These are phyloP conservation scores for Hycleus phaleratus DNA, from an alignment of 1,140 invertebrate species.

Conservation along the genomic window DNA sequence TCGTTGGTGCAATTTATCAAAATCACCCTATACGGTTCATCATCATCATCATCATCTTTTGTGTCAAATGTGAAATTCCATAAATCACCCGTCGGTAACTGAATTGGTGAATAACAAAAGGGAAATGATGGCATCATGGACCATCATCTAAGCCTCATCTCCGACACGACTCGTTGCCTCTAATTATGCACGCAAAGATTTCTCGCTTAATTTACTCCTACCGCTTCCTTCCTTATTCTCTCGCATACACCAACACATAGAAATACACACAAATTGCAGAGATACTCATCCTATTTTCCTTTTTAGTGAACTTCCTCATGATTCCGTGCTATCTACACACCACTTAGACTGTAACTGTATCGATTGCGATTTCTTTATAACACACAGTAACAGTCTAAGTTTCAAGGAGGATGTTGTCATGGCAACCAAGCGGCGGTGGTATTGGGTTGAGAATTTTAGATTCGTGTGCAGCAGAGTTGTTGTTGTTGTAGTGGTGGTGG, in stretches of 20 bases:
- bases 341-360: conserved; percentile 5
- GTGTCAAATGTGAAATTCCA: conserved; percentile 26
- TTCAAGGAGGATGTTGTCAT: conserved; percentile 32
- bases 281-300: conserved; percentile 5
- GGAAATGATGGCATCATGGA: conserved; percentile 4
- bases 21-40: neutral
- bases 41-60: conserved; percentile 1
- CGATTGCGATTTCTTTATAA: neutral
- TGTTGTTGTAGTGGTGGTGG: no score
- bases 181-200: conserved; percentile 39
- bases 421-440: conserved; percentile 15
- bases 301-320: conserved; percentile 16
- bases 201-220: conserved; percentile 38
- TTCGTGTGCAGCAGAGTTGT: no score
- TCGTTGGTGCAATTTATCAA: no score
- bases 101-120: conserved; percentile 8
- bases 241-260: neutral
- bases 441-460: no score
- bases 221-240: conserved; percentile 16
- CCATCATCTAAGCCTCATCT: conserved; percentile 22
- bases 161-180: conserved; percentile 36
- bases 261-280: neutral
- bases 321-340: neutral
- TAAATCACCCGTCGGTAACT: conserved; percentile 22
- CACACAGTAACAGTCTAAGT: conserved; percentile 20